phyloP scores from a whole-genome alignment of 2,797 vertebrate genomes.

The Sternarchorhynchus goeldii region DNA sequence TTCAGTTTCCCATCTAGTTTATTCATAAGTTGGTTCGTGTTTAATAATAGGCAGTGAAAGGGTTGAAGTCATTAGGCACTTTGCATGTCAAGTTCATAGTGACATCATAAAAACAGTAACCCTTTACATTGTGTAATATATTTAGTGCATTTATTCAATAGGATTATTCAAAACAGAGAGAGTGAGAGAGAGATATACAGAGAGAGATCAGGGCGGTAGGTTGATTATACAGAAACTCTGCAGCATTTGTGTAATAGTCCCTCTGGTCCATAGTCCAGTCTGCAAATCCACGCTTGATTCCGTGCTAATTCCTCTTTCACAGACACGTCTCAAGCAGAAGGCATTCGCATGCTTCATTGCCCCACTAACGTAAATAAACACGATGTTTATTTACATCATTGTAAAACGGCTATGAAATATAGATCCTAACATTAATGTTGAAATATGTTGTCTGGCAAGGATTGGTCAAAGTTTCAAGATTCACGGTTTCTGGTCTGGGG shows the following conservation, averaged over 20 bases:
- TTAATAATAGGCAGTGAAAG: not conserved
- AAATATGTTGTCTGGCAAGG: not conserved
- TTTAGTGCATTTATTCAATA: no score
- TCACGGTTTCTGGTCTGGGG: not conserved
- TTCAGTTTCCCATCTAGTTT: not conserved
- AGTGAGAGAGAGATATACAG: no score
- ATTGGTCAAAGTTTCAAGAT: not conserved
- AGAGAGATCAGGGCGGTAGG: no score
- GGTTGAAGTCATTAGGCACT: not conserved
- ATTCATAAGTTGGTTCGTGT: not conserved
- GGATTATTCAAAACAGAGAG: no score
- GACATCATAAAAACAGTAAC: no score
- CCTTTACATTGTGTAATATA: no score
- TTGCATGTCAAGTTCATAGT: not conserved
- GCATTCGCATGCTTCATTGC: constrained; percentile 32
- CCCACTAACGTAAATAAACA: constrained; percentile 25
- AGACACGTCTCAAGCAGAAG: constrained; percentile 21
- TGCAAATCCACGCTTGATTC: not conserved
- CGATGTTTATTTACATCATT: constrained; percentile 16
- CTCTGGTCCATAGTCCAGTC: not conserved
- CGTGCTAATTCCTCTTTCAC: constrained; percentile 12
- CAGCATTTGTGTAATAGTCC: not conserved
- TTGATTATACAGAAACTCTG: not conserved
- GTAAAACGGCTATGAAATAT: constrained; percentile 5
- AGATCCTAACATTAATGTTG: constrained; percentile 1